Evolutionary conservation across 2,113 vertebrate species (phyloP).

Genomic region (Sturnira hondurensis): DNA sequence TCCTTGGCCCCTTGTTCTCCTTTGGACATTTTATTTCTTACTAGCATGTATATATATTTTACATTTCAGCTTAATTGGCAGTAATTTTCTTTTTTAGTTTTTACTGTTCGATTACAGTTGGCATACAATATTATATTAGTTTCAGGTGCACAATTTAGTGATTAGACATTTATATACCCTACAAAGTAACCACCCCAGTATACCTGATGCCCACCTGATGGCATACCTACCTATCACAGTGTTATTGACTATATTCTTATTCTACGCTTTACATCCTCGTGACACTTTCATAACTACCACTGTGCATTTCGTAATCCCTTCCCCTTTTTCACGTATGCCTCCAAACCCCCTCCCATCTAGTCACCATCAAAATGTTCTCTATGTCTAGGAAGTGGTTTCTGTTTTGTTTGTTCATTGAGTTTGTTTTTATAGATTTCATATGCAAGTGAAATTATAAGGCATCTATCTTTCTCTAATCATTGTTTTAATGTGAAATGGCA

Average conservation of each 20-base stretch:
- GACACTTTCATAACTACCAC: background rate
- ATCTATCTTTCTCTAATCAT: background rate
- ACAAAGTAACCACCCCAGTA: background rate
- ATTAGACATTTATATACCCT: too few species aligned
- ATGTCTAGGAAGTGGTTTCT: background rate
- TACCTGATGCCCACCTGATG: background rate
- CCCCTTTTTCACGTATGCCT: background rate
- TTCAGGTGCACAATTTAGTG: background rate
- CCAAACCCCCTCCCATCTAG: background rate
- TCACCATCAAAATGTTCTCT: background rate
- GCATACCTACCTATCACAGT: background rate
- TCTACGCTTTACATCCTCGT: background rate
- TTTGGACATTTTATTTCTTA: background rate
- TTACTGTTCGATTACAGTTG: background rate
- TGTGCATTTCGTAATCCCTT: background rate
- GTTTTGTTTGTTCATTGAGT: background rate
- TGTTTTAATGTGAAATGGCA: background rate
- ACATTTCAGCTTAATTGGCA: background rate
- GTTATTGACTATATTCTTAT: background rate
- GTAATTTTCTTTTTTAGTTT: background rate
- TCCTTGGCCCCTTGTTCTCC: constrained; percentile 16
- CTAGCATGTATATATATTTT: too few species aligned
- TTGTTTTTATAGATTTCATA: background rate
- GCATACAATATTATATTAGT: background rate
- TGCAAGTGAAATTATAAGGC: background rate